These are phyloP conservation scores for Dallia pectoralis DNA, from an alignment of 2,797 vertebrate genomes.

Conservation along the genomic window DNA sequence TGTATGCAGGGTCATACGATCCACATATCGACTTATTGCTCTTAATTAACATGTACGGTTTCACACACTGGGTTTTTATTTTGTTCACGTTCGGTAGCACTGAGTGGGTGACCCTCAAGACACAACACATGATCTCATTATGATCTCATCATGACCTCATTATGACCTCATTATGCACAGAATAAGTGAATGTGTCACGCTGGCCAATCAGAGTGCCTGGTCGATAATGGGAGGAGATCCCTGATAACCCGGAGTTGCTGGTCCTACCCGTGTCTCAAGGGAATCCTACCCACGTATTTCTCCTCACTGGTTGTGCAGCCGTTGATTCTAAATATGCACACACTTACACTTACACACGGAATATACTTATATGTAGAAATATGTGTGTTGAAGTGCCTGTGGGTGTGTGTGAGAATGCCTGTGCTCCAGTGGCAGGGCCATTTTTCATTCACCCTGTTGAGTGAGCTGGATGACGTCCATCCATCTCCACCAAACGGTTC, in stretches of 20 bases:
- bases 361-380: slow-evolving; percentile 1
- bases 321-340: neutral
- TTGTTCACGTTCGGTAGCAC: slow-evolving; percentile 20
- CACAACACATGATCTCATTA: slow-evolving; percentile 50
- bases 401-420: slow-evolving; percentile 19
- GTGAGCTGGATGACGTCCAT: slow-evolving; percentile 46
- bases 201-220: slow-evolving; percentile 36
- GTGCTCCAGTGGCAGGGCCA: slow-evolving; percentile 59
- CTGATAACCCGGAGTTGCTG: slow-evolving; percentile 66
- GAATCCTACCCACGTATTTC: slow-evolving; percentile 10
- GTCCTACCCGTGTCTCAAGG: slow-evolving; percentile 52
- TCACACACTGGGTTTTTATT: slow-evolving; percentile 49
- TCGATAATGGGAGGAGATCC: slow-evolving; percentile 36
- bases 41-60: slow-evolving; percentile 41
- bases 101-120: slow-evolving; percentile 32
- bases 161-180: slow-evolving; percentile 56
- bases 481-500: slow-evolving; percentile 21
- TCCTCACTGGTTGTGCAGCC: slow-evolving; percentile 17
- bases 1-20: slow-evolving; percentile 34
- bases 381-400: slow-evolving; percentile 9
- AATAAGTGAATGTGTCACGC: slow-evolving; percentile 37
- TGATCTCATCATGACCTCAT: too few relatives aligned
- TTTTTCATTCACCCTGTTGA: slow-evolving; percentile 50
- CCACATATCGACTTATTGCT: slow-evolving; percentile 36
- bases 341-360: neutral